A percentile compares a stretch with the other conserved stretches of the same genome.
Conservation (phyloP, 2,113 vertebrate genomes). For the Siniperca knerii region DNA sequence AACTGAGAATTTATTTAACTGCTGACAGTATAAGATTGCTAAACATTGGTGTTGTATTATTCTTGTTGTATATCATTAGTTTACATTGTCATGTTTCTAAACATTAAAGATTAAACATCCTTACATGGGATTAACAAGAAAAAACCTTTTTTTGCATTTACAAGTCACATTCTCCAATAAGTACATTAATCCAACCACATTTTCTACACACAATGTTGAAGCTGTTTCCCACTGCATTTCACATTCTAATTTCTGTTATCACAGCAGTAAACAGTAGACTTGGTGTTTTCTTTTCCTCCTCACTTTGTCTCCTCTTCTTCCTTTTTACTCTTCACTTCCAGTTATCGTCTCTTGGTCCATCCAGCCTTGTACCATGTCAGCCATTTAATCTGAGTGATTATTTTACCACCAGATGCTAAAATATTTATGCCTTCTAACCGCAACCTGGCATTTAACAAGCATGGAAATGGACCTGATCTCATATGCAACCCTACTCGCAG, state of each 20-base stretch:
- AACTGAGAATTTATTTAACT: neutral
- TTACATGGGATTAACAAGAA: neutral
- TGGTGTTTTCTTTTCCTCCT: neutral
- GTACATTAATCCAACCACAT: neutral
- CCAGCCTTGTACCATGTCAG: conserved; percentile 37
- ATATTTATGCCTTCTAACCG: conserved; percentile 67
- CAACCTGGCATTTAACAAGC: conserved; percentile 66
- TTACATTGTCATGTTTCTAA: neutral
- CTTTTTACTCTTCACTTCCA: conserved; percentile 14
- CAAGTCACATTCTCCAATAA: neutral
- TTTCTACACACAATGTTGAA: neutral
- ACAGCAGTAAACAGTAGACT: neutral
- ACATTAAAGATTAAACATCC: neutral
- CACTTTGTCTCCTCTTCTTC: neutral
- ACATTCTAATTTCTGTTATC: neutral
- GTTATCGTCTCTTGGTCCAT: neutral
- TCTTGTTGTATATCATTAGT: neutral
- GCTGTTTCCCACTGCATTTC: neutral
- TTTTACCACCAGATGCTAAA: conserved; percentile 69
- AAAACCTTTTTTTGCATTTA: neutral
- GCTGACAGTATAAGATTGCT: neutral
- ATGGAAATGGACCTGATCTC: conserved; percentile 30
- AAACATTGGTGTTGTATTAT: neutral
- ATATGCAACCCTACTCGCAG: neutral
- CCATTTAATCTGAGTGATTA: conserved; percentile 59